Base-by-base conservation (phyloP, 2,888 invertebrate species). In the Anticlea derivata region DNA sequence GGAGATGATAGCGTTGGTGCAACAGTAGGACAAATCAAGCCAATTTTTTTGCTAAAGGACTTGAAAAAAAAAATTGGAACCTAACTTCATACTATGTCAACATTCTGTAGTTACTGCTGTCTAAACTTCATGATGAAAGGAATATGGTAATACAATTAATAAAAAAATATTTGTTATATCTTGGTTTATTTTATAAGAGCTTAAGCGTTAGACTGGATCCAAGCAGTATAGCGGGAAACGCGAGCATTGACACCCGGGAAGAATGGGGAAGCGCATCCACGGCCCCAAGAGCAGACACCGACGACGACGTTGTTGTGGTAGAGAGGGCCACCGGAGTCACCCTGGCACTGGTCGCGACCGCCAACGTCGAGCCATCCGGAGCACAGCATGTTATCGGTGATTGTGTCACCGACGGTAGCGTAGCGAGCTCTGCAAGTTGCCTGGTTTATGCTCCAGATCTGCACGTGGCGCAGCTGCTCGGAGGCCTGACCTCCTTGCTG, bases 271-370 rank as follows among this genome's bases (percentile, higher is more conserved):
- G 63, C 74, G 31, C 74, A 75, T 4, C 61, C 54, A 0, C 31
- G 5, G 0, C 74, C 73, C 55, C 60, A 73, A 1, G 73, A 73
- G 56, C 58, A 63, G 31, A 75, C 56, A n/a, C 75, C 72, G 33
- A 75, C 67, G 7, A 71, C 53, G 11, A 70, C 48, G 2, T 46
- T 37, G 51, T 71, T 70, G 60, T 73, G 70, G 59, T 57, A 65
- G 48, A 73, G 65, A 10, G 75, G 74, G 3, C 70, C 68, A 8
- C 74, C 75, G 43, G 73, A 70, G 63, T 74, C 73, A 3, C 70
- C 70, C 49, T 57, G 61, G 63, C 75, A 75, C 58, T 66, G 67
- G 63, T 68, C 73, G 37, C 71, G 66, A 22, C 69, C 72, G 30
- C 68, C 69, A 8, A 68, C 64, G 31, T 68, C 68, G 27, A 70